Base-by-base conservation (phyloP, 2,888 invertebrate genomes). In the Eilema griseolum region DNA sequence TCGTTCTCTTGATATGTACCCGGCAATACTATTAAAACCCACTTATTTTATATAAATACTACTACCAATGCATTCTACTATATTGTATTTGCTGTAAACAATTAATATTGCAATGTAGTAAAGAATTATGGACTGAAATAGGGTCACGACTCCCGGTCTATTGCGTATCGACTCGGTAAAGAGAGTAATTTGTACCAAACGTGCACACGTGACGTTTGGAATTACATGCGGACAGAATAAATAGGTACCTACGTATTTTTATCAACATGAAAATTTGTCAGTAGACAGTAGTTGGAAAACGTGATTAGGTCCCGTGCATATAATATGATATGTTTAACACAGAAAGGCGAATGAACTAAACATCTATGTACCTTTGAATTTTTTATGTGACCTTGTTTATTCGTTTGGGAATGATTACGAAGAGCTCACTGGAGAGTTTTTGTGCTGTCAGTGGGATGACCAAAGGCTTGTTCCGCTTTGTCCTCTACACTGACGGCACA, bases 131-230 rank as follows among this genome's bases (percentile, higher is more conserved):
- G 23, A 12, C 65, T 57, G 37, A 56, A 56, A 64, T 64, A 3
- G 20, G 12, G 62, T 69, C 73, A 66, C 57, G 64, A 72, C 24
- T 62, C 69, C 11, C n/a, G 16, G 57, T 33, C 74, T 74, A 77
- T 61, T 61, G 62, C 65, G 11, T 7, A 67, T 60, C 5, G 61
- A 31, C 59, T 64, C 61, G 31, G 63, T 52, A 66, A 12, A 56
- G 33, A 56, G 33, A 61, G 14, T 46, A 64, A 68, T 70, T 71
- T 67, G 12, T 57, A 57, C 12, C 20, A 57, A 72, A 61, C 67
- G 61, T 73, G 62, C 1, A 52, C 70, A 79, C 74, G 69, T 72
- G 72, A 64, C 14, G 37, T 4, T n/a, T 46, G 4, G 61, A 63
- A 66, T 66, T 56, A 63, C 52, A 56, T 20, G 37, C 16, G 11